Conservation (phyloP, 2,113 vertebrate genomes). For the Hylia prasina region DNA sequence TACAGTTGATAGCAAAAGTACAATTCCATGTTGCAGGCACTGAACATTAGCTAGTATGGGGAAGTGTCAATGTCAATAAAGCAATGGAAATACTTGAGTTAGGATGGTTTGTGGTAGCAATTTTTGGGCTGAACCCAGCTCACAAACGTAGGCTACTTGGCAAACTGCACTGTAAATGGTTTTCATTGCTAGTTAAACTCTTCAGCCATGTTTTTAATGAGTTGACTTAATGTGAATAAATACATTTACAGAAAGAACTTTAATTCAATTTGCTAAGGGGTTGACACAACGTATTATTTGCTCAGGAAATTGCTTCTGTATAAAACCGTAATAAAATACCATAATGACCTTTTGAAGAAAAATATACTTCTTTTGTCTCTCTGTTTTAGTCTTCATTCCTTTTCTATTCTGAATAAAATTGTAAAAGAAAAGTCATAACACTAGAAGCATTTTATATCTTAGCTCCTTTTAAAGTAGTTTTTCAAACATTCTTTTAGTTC, state of each 20-base stretch:
- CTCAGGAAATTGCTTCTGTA: neutral
- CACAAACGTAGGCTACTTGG: rapidly evolving
- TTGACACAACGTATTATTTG: neutral
- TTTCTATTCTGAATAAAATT: neutral
- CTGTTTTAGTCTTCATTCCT: neutral
- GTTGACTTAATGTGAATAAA: neutral
- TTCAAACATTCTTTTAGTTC: neutral
- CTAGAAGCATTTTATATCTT: neutral
- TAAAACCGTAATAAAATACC: neutral
- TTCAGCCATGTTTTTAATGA: neutral
- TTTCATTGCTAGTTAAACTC: neutral
- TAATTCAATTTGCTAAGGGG: neutral
- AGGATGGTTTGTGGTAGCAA: neutral
- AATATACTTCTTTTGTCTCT: neutral
- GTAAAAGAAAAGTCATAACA: neutral
- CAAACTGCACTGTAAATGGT: neutral
- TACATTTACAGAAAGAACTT: neutral
- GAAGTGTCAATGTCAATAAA: neutral
- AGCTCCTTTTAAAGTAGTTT: neutral
- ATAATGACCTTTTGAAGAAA: neutral
- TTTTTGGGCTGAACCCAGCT: neutral
- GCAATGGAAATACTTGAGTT: neutral
- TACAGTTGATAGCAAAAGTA: neutral
- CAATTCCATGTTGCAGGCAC: neutral
- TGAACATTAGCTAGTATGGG: neutral